phyloP scores from a whole-genome alignment of 35 echinoderm and acorn worm genomes.

The Lytechinus pictus region DNA sequence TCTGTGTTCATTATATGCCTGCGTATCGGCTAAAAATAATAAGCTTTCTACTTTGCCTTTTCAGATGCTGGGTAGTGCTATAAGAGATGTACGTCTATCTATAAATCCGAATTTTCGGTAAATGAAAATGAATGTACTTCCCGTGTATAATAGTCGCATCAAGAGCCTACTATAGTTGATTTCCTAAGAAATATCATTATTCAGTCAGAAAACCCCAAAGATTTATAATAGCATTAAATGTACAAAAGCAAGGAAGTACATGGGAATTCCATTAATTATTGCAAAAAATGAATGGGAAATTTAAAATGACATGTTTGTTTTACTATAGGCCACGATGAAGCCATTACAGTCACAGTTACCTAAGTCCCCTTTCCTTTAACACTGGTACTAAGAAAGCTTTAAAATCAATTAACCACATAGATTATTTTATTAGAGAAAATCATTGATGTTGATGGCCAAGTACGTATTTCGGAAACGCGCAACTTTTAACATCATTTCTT shows the following conservation, averaged over 20 bases:
- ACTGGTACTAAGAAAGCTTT: background rate
- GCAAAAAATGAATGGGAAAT: background rate
- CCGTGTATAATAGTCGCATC: too few species aligned
- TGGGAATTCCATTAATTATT: background rate
- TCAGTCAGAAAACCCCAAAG: too few species aligned
- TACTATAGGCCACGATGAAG: background rate
- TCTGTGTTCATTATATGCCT: too few species aligned
- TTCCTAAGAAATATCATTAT: too few species aligned
- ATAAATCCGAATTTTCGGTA: too few species aligned
- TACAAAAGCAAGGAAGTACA: background rate
- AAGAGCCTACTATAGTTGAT: too few species aligned
- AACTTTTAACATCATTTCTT: background rate
- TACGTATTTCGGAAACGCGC: background rate
- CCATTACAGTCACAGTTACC: background rate
- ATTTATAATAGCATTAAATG: background rate
- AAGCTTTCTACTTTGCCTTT: too few species aligned
- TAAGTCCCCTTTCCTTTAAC: background rate
- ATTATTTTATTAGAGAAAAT: background rate
- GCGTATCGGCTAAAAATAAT: too few species aligned
- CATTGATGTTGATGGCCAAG: background rate
- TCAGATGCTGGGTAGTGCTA: too few species aligned
- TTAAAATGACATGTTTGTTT: too few species aligned
- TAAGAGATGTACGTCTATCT: too few species aligned
- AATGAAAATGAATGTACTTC: too few species aligned
- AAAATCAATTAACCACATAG: background rate